Evolutionary conservation across 1,140 invertebrate genomes (phyloP).

Genomic region (Bombus cullumanus): DNA sequence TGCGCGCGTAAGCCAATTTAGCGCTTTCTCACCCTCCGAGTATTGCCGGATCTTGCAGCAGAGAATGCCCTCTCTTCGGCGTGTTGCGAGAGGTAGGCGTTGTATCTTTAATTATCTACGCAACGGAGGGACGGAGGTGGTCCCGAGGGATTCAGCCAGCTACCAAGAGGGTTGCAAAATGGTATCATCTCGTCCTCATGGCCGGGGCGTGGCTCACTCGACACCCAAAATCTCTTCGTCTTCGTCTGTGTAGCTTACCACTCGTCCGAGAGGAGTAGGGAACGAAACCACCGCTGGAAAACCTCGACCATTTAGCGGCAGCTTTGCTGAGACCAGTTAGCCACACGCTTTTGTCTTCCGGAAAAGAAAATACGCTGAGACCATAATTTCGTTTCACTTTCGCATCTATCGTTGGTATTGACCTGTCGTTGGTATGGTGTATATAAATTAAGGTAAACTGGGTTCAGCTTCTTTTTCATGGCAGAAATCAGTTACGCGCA

Average conservation of each 20-base stretch:
- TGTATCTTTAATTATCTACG: conserved; percentile 79
- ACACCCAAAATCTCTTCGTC: conserved; percentile 61
- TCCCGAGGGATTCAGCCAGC: conserved; percentile 60
- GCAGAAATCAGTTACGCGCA: too few relatives aligned
- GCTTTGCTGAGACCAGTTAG: neutral
- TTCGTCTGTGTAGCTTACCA: conserved; percentile 32
- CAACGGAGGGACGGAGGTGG: conserved; percentile 52
- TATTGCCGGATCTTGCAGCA: neutral
- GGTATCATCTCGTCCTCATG: conserved; percentile 76
- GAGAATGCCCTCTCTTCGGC: conserved; percentile 27
- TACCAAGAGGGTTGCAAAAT: conserved; percentile 67
- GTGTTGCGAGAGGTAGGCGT: conserved; percentile 63
- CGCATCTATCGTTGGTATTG: too few relatives aligned
- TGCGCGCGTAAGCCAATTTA: conserved; percentile 77
- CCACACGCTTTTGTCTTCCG: neutral
- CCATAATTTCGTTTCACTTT: neutral
- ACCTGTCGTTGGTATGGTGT: too few relatives aligned
- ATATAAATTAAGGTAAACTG: too few relatives aligned
- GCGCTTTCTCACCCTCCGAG: conserved; percentile 37
- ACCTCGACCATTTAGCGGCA: conserved; percentile 38
- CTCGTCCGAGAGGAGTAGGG: conserved; percentile 15
- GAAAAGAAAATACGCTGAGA: too few relatives aligned
- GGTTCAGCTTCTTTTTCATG: too few relatives aligned
- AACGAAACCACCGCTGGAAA: conserved; percentile 28
- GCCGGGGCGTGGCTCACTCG: conserved; percentile 72